phyloP scores from a whole-genome alignment of 2,888 invertebrate species.

The Thecophora atra region DNA sequence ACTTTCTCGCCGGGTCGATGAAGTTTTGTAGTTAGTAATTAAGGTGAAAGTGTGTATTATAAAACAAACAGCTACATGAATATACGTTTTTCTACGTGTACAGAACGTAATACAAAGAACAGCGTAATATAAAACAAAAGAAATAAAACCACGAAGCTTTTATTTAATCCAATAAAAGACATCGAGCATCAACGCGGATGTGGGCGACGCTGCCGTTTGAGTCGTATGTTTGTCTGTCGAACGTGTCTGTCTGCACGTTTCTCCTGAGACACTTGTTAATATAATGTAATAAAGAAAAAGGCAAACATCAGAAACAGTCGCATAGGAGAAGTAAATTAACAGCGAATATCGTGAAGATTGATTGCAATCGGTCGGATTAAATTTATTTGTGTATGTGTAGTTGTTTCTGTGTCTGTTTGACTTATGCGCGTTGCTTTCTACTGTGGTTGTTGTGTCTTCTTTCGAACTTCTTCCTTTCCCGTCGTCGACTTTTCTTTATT shows the following conservation, averaged over 20 bases:
- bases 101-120: background rate
- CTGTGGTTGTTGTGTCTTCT: too few relatives aligned
- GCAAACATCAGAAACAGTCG: background rate
- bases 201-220: background rate
- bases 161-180: conserved; percentile 24
- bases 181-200: conserved; percentile 5
- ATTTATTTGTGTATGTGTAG: background rate
- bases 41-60: too few relatives aligned
- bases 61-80: too few relatives aligned
- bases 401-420: background rate
- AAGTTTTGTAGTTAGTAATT: too few relatives aligned
- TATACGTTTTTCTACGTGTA: too few relatives aligned
- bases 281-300: background rate
- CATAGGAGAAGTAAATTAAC: conserved; percentile 56
- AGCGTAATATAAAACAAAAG: background rate
- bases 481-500: background rate
- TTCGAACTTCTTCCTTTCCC: background rate
- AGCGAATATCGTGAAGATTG: conserved; percentile 48
- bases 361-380: conserved; percentile 22
- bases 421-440: too few relatives aligned
- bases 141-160: background rate
- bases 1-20: too few relatives aligned
- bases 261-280: background rate
- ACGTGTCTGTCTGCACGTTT: background rate
- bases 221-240: background rate